Conservation (phyloP, 2,113 vertebrate genomes). For the Elaphurus davidianus region DNA sequence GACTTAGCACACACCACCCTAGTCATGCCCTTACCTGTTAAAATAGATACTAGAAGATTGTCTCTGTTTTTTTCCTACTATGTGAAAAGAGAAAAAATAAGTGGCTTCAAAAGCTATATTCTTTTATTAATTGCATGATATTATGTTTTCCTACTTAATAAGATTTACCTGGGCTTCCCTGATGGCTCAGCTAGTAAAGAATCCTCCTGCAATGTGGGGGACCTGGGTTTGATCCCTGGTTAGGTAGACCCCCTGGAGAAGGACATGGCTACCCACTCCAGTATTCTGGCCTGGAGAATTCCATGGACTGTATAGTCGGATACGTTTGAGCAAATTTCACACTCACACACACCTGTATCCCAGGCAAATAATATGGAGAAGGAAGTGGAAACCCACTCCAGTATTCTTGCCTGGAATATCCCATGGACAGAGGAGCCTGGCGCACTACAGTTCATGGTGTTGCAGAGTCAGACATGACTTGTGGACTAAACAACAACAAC, state of each 20-base stretch:
- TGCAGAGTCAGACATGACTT: not conserved
- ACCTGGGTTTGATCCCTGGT: not conserved
- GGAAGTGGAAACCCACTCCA: not conserved
- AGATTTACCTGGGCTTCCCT: not conserved
- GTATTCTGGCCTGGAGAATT: not conserved
- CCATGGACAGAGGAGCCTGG: not conserved
- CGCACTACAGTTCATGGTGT: not conserved
- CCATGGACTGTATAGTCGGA: not conserved
- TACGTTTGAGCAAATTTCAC: accelerated
- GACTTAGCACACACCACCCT: not conserved
- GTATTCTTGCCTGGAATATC: not conserved
- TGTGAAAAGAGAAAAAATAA: not conserved
- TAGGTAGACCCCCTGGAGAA: not conserved
- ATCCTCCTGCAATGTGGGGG: not conserved
- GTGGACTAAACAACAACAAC: not conserved
- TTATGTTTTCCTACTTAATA: not conserved
- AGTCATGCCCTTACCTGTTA: not conserved
- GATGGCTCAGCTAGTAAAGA: not conserved
- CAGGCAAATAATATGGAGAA: not conserved
- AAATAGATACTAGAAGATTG: not conserved
- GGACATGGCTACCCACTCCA: not conserved
- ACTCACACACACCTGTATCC: not conserved
- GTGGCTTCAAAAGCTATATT: not conserved
- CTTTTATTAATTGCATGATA: not conserved
- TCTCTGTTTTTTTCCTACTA: not conserved